phyloP scores from a whole-genome alignment of 1,140 invertebrate species.

The Drosophila pruinosa region DNA sequence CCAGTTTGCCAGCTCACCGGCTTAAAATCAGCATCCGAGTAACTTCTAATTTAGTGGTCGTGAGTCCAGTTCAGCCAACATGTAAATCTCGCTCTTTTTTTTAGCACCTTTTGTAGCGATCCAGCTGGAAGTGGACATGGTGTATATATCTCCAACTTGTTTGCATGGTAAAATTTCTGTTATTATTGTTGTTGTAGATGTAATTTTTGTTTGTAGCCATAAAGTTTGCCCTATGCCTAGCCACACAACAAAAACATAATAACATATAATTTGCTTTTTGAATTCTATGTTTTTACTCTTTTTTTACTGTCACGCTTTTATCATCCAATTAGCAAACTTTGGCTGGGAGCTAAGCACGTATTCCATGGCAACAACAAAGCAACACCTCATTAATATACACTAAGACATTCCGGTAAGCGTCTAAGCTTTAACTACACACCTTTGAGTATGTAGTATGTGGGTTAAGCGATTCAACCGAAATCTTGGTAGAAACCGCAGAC shows the following conservation, averaged over 20 bases:
- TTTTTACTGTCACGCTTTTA: slow-evolving; percentile 61
- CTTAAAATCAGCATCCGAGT: slow-evolving; percentile 75
- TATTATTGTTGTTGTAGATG: slow-evolving; percentile 59
- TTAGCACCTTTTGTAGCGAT: slow-evolving; percentile 53
- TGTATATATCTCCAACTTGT: slow-evolving; percentile 48
- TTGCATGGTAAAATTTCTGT: slow-evolving; percentile 68
- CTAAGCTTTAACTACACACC: neutral
- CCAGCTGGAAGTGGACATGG: neutral
- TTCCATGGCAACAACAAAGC: slow-evolving; percentile 20
- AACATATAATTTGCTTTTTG: slow-evolving; percentile 17
- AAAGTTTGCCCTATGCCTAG: slow-evolving; percentile 59
- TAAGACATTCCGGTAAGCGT: neutral
- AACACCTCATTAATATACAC: slow-evolving; percentile 36
- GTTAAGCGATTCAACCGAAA: slow-evolving; percentile 16
- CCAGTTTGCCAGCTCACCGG: slow-evolving; percentile 1
- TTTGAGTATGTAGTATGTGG: neutral
- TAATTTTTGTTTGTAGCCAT: slow-evolving; percentile 78
- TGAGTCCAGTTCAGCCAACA: slow-evolving; percentile 66
- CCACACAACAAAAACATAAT: slow-evolving; percentile 67
- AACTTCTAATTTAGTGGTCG: slow-evolving; percentile 80
- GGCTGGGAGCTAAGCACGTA: slow-evolving; percentile 11
- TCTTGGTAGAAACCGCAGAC: slow-evolving; percentile 20
- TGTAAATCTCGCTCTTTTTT: slow-evolving; percentile 76
- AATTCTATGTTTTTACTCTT: slow-evolving; percentile 29
- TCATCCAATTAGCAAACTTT: slow-evolving; percentile 66